Evolutionary conservation across 2,888 invertebrate species (phyloP).

Genomic region (Cerceris ruficornis): DNA sequence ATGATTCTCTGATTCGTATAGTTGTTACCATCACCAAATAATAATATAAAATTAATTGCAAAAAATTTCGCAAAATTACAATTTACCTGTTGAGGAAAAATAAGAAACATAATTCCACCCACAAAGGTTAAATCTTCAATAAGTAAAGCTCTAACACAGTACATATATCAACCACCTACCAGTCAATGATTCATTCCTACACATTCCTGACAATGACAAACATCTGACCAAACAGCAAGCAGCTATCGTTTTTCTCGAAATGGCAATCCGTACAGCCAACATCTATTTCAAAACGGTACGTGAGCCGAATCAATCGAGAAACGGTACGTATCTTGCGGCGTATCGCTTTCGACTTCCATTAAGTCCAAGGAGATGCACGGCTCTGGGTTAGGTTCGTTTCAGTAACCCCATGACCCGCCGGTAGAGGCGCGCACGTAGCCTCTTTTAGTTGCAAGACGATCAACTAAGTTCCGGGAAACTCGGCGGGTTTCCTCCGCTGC

Average conservation of each 20-base stretch:
- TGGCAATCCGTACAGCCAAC: slow-evolving; percentile 41
- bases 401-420: slow-evolving; percentile 36
- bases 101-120: no score
- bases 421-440: slow-evolving; percentile 52
- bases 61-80: no score
- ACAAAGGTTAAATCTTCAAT: no score
- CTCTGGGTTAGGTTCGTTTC: slow-evolving; percentile 46
- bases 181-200: no score
- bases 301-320: slow-evolving; percentile 66
- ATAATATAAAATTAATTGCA: no score
- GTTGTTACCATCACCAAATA: no score
- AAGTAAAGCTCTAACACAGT: no score
- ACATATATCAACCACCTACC: no score
- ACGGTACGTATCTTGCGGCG: slow-evolving; percentile 19
- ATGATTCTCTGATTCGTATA: no score
- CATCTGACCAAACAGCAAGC: slow-evolving; percentile 34
- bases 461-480: slow-evolving; percentile 56
- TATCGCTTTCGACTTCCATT: slow-evolving; percentile 55
- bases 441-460: slow-evolving; percentile 49
- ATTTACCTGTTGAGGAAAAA: no score
- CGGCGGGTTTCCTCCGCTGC: slow-evolving; percentile 4
- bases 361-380: slow-evolving; percentile 52
- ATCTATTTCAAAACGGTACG: slow-evolving; percentile 45
- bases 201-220: not conserved
- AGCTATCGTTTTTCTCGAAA: slow-evolving; percentile 47